Percentiles rank a stretch among this genome's conserved stretches.
Evolutionary conservation across 2,113 vertebrate genomes (phyloP).

Genomic region (Uria aalge): DNA sequence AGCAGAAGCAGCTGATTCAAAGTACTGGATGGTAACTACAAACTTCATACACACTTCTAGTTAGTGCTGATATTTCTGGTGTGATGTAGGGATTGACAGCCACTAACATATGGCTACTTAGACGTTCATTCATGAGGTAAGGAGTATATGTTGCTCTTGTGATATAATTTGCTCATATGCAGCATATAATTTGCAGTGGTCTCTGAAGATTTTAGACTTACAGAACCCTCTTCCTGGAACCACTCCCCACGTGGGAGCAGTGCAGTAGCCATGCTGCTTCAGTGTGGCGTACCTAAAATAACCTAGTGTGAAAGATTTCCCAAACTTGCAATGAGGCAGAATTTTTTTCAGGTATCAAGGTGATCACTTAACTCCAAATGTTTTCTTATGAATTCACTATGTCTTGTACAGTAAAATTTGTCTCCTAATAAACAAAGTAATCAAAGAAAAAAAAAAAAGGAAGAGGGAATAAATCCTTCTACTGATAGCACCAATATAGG

Average conservation of each 20-base stretch:
- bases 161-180: not conserved
- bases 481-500: not conserved
- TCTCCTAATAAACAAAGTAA: not conserved
- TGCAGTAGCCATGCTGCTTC: not conserved
- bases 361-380: not conserved
- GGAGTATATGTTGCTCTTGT: not conserved
- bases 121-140: not conserved
- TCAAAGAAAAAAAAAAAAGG: fast-evolving
- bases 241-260: not conserved
- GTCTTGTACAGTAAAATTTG: not conserved
- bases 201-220: not conserved
- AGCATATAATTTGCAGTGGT: not conserved
- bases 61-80: not conserved
- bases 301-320: not conserved
- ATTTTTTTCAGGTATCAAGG: not conserved
- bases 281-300: not conserved
- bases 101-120: not conserved
- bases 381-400: not conserved
- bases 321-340: not conserved
- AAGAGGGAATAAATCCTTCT: not conserved
- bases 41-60: not conserved
- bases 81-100: not conserved
- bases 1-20: not conserved
- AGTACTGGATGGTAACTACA: not conserved
- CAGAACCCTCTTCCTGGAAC: not conserved